Percentiles rank a stretch among this genome's conserved stretches.
These are phyloP conservation scores for Drosophila leonis DNA, from an alignment of 2,888 invertebrate species.

Conservation along the genomic window DNA sequence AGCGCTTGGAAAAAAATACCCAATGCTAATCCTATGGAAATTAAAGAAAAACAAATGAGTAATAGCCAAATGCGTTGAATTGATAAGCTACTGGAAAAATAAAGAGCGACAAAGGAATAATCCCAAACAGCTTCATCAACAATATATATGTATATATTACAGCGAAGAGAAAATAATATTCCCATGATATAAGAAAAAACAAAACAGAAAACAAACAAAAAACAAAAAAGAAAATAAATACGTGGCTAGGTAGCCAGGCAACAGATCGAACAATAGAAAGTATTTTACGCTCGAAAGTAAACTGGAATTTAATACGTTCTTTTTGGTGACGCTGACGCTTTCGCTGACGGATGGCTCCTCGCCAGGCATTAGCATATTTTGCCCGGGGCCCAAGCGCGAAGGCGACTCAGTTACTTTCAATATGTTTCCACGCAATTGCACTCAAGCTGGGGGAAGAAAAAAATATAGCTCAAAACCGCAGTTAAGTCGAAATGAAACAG, in stretches of 20 bases:
- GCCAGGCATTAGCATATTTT: constrained; percentile 68
- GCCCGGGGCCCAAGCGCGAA: constrained; percentile 20
- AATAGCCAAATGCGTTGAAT: constrained; percentile 44
- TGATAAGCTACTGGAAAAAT: constrained; percentile 32
- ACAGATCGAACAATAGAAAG: constrained; percentile 57
- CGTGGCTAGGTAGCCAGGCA: constrained; percentile 16
- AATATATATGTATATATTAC: constrained; percentile 21
- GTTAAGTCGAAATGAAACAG: constrained; percentile 35
- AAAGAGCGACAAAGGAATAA: constrained; percentile 37
- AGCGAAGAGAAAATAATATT: constrained; percentile 56
- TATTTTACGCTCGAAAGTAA: constrained; percentile 56
- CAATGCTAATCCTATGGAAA: constrained; percentile 76
- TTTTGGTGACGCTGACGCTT: constrained; percentile 49
- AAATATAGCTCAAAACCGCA: constrained; percentile 44
- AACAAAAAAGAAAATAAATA: constrained; percentile 6
- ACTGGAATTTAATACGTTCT: constrained; percentile 72
- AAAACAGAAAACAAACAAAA: constrained; percentile 20
- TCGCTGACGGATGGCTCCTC: constrained; percentile 54
- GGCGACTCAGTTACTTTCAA: constrained; percentile 56
- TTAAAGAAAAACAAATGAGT: constrained; percentile 58
- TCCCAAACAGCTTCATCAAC: constrained; percentile 64
- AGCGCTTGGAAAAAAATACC: constrained; percentile 50
- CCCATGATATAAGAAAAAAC: constrained; percentile 37
- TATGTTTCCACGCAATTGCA: constrained; percentile 81
- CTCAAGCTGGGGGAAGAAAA: constrained; percentile 29